These are phyloP conservation scores for Troides helena DNA, from an alignment of 2,888 invertebrate genomes.

Conservation along the genomic window DNA sequence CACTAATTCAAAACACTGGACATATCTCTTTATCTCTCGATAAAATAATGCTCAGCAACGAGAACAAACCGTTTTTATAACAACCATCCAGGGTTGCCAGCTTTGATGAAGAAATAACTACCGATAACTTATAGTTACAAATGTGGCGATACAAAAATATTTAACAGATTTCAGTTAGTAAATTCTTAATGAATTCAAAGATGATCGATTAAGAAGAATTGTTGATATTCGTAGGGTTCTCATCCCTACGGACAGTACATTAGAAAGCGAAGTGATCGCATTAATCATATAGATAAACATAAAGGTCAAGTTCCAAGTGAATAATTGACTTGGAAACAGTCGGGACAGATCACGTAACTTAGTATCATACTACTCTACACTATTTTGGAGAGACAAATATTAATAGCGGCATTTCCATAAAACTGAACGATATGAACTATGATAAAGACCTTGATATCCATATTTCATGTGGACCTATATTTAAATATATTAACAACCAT, in stretches of 20 bases:
- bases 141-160: too few species aligned
- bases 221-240: slow-evolving; percentile 14
- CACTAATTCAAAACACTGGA: slow-evolving; percentile 30
- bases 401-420: slow-evolving; percentile 23
- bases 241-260: slow-evolving; percentile 35
- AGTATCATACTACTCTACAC: slow-evolving; percentile 7
- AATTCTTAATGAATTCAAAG: too few species aligned
- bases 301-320: slow-evolving; percentile 43
- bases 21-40: slow-evolving; percentile 30
- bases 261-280: slow-evolving; percentile 38
- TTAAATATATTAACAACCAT: too few species aligned
- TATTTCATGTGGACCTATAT: too few species aligned
- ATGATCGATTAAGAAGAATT: too few species aligned
- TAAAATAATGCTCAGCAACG: slow-evolving; percentile 31
- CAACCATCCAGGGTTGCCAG: slow-evolving; percentile 10
- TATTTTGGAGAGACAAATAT: slow-evolving; percentile 23
- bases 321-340: slow-evolving; percentile 39
- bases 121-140: too few species aligned
- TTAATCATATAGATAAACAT: slow-evolving; percentile 45
- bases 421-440: background rate
- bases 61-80: slow-evolving; percentile 29
- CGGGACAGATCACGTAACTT: slow-evolving; percentile 41
- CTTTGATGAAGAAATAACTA: background rate
- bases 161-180: too few species aligned
- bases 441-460: too few species aligned